A percentile compares a stretch with the other conserved stretches of the same genome.
Evolutionary conservation across 2,797 vertebrate species (phyloP).

Genomic region (Sarcoramphus papa): DNA sequence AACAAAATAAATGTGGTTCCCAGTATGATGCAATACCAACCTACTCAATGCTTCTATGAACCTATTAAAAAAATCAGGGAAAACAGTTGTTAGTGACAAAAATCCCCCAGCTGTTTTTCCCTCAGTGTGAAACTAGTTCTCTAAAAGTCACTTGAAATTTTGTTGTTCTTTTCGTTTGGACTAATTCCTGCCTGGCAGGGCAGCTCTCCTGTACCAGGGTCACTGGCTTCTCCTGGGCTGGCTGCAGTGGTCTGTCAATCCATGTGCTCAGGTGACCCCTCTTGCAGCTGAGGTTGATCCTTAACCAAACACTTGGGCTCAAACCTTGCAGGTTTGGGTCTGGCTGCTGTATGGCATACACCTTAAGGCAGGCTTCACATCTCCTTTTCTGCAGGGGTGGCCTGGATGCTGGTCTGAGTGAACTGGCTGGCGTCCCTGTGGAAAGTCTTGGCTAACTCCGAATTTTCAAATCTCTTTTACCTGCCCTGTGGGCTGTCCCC

Average conservation of each 20-base stretch:
- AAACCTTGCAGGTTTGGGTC: background rate
- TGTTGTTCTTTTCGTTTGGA: background rate
- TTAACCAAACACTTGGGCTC: background rate
- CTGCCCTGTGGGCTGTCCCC: background rate
- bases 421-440: rapidly evolving
- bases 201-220: rapidly evolving
- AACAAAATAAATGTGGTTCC: background rate
- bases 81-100: background rate
- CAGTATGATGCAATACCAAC: background rate
- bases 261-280: background rate
- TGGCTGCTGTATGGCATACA: background rate
- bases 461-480: background rate
- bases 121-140: background rate
- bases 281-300: background rate
- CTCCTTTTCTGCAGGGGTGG: background rate
- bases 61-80: background rate
- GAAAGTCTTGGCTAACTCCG: background rate
- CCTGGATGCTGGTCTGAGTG: background rate
- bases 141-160: background rate
- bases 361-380: background rate
- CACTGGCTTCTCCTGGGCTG: background rate
- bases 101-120: background rate
- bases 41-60: background rate
- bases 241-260: background rate
- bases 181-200: background rate